Percentiles rank a stretch among this genome's conserved stretches.
phyloP scores from a whole-genome alignment of 2,888 invertebrate genomes.

The Oligia latruncula region DNA sequence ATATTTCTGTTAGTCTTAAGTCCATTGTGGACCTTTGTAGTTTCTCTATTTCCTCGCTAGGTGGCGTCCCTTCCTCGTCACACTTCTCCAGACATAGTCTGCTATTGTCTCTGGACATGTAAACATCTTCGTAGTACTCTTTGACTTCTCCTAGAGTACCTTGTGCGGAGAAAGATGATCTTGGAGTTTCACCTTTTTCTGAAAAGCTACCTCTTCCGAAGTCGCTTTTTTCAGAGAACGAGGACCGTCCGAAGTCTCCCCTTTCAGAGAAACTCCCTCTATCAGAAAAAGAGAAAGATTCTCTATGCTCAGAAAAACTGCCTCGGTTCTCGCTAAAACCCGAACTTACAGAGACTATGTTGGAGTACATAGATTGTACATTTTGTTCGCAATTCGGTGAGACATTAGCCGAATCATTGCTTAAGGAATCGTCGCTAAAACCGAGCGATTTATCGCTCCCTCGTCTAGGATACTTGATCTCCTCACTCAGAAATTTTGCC shows the following conservation, averaged over 20 bases:
- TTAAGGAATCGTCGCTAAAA: slow-evolving; percentile 93
- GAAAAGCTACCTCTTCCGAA: slow-evolving; percentile 85
- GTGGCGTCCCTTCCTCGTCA: slow-evolving; percentile 76
- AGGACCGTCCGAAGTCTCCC: slow-evolving; percentile 84
- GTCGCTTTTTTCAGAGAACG: slow-evolving; percentile 90
- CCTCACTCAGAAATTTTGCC: slow-evolving; percentile 75
- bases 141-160: slow-evolving; percentile 85
- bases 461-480: slow-evolving; percentile 89
- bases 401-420: slow-evolving; percentile 91
- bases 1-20: slow-evolving; percentile 82
- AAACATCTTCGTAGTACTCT: slow-evolving; percentile 84
- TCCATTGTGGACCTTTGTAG: slow-evolving; percentile 87
- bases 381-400: slow-evolving; percentile 90
- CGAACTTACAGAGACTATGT: slow-evolving; percentile 90
- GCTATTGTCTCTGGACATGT: slow-evolving; percentile 82
- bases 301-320: slow-evolving; percentile 86
- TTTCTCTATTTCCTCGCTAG: slow-evolving; percentile 81
- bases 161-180: slow-evolving; percentile 87
- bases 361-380: slow-evolving; percentile 86
- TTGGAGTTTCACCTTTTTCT: slow-evolving; percentile 86
- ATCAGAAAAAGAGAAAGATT: slow-evolving; percentile 87
- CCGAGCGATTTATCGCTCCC: slow-evolving; percentile 93
- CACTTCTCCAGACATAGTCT: slow-evolving; percentile 79
- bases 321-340: slow-evolving; percentile 91
- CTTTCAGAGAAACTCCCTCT: slow-evolving; percentile 87